phyloP scores from a whole-genome alignment of 2,888 invertebrate species.

The Galeopsomyia nigrocyanea region DNA sequence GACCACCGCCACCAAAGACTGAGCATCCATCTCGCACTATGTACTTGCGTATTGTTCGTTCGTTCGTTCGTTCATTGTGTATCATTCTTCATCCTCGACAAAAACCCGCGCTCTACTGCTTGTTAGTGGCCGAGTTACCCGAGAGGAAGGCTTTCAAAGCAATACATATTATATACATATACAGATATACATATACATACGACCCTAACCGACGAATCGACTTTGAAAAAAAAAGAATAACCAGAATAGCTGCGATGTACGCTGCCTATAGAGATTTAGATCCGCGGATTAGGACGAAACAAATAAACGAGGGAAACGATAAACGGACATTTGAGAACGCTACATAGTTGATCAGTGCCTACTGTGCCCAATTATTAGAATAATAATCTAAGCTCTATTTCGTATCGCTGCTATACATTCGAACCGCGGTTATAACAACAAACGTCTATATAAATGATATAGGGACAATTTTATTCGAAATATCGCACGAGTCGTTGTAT shows the following conservation, averaged over 20 bases:
- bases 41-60: no score
- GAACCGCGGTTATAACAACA: no score
- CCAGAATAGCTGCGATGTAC: neutral
- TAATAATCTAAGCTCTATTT: slow-evolving; percentile 37
- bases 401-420: slow-evolving; percentile 1
- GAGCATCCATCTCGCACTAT: no score
- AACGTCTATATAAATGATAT: no score
- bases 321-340: slow-evolving; percentile 6
- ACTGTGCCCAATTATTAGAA: slow-evolving; percentile 45
- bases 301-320: neutral
- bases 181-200: neutral
- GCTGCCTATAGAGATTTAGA: no score
- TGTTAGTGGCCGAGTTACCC: no score
- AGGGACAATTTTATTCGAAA: neutral
- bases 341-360: slow-evolving; percentile 45
- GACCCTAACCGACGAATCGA: slow-evolving; percentile 15
- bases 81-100: no score
- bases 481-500: no score
- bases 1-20: neutral
- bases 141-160: no score
- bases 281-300: neutral
- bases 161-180: no score
- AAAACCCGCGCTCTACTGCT: no score
- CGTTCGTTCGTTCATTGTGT: no score
- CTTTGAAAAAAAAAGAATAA: neutral